Conservation (phyloP, 2,888 invertebrate genomes). For the Limnephilus marmoratus region DNA sequence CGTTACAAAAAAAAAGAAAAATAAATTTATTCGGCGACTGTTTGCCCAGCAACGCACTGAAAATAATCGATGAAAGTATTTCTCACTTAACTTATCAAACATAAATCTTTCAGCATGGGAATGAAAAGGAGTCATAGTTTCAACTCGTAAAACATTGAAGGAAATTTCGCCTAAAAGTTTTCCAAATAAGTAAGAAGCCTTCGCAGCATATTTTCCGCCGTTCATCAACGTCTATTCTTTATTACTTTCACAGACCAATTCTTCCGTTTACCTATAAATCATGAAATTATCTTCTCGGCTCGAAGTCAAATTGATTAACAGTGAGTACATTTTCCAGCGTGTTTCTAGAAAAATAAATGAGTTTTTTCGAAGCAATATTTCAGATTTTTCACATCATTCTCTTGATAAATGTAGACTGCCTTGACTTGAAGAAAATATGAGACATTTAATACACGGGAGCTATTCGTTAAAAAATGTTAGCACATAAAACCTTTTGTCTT, state of each 20-base stretch:
- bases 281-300: conserved; percentile 57
- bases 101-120: background rate
- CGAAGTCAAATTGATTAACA: conserved; percentile 65
- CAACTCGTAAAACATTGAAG: background rate
- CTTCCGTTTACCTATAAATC: conserved; percentile 60
- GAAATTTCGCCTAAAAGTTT: background rate
- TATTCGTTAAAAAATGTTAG: background rate
- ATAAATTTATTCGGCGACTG: background rate
- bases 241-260: conserved; percentile 52
- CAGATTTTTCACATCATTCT: conserved; percentile 66
- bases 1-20: background rate
- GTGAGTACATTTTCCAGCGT: conserved; percentile 63
- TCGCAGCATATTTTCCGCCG: conserved; percentile 40
- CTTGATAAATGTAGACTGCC: conserved; percentile 65
- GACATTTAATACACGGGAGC: conserved; percentile 40
- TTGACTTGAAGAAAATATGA: conserved; percentile 57
- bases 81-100: background rate
- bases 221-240: conserved; percentile 39
- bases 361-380: conserved; percentile 61
- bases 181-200: conserved; percentile 1
- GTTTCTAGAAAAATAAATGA: conserved; percentile 64
- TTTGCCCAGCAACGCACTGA: background rate
- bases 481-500: background rate
- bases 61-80: too few species aligned
- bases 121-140: conserved; percentile 5